phyloP scores from a whole-genome alignment of 1,140 invertebrate species.

The Calliphora vicina region DNA sequence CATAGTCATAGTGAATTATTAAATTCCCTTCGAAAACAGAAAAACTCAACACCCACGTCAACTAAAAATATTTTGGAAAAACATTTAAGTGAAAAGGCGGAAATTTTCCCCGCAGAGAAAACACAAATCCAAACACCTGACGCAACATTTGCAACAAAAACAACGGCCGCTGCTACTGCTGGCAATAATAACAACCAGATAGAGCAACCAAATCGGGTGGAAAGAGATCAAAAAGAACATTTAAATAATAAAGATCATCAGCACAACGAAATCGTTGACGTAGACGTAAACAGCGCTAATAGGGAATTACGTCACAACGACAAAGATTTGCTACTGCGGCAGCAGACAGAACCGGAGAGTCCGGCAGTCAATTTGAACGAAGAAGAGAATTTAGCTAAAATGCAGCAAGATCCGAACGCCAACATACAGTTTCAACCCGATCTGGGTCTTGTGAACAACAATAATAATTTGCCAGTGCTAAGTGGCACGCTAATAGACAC shows the following conservation, averaged over 20 bases:
- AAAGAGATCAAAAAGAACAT: constrained; percentile 34
- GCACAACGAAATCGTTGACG: neutral
- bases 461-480: constrained; percentile 45
- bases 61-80: constrained; percentile 37
- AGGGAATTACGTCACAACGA: neutral
- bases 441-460: constrained; percentile 62
- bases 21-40: neutral
- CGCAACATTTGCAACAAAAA: neutral
- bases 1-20: constrained; percentile 4
- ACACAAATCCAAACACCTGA: constrained; percentile 17
- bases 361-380: neutral
- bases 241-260: constrained; percentile 35
- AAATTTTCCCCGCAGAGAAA: constrained; percentile 13
- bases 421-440: constrained; percentile 63
- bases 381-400: constrained; percentile 46
- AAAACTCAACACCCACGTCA: constrained; percentile 25
- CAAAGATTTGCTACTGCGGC: neutral
- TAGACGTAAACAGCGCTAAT: neutral
- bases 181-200: neutral
- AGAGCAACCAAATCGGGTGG: constrained; percentile 13
- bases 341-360: neutral
- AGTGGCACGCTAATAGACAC: constrained; percentile 39
- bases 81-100: neutral
- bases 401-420: constrained; percentile 63
- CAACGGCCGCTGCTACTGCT: neutral